Base-by-base conservation (phyloP, 2,797 vertebrate species). In the Platyrinchus mystaceus region DNA sequence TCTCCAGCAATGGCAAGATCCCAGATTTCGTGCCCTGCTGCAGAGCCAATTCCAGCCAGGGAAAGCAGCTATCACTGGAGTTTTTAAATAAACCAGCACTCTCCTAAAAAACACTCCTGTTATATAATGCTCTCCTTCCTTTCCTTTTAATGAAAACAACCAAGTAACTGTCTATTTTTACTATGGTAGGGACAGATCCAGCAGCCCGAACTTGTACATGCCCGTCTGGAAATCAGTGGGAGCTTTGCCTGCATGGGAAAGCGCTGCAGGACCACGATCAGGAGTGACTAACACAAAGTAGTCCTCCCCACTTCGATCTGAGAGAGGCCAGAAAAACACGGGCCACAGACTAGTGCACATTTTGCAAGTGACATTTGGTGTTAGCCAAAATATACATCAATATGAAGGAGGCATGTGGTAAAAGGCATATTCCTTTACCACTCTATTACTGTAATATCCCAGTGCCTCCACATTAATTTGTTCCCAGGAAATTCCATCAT, bases 401-500 rank as follows among this genome's bases (percentile, higher is more conserved):
- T 83, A 16, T 0, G 2, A 66, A 1, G 12, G 67, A 86, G 44
- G 59, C 9, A 2, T 87, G 84, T 37, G 87, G 78, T 75, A 62
- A 78, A 89, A 91, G 52, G 82, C 89, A 78, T 84, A 92, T 92
- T 95, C 91, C 67, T 93, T 76, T 78, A 75, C 68, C 36, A 81
- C 78, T 62, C 39, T 64, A 12, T 89, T 92, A 66, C 87, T 89
- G 66, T 69, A 86, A 84, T 87, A 93, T 69, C 89, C 59, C 59
- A 55, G 66, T 91, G 79, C 93, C 85, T 95, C 79, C 46, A 62
- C 73, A 37, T 94, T 93, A 89, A 91, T 85, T 92, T 95, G 82
- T 95, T 93, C 91, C 94, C 92, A 94, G 92, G 79, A 96, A 95
- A 95, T 95, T 94, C 92, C 96, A 88, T 95, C 90, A 75, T 91